Evolutionary conservation across 2,797 vertebrate species (phyloP), one percentile per base, ranked within the genome.

Genomic region (Rhinella marina): DNA sequence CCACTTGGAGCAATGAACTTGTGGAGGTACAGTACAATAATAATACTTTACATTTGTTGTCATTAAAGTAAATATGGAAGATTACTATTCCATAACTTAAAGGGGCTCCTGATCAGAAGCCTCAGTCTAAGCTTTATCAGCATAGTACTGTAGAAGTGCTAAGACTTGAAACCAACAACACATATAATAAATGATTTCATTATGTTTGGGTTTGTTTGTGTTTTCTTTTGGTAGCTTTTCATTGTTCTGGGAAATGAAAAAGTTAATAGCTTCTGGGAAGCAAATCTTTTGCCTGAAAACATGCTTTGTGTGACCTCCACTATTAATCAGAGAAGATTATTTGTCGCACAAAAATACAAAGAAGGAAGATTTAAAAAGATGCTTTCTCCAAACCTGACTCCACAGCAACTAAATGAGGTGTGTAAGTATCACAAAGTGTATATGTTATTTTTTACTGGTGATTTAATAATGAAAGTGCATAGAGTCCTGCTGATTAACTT

Each of bases 1-100:
- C 95, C 82, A 96, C 99, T 92, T 99, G 98, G 98, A 99, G 95
- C 92, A 99, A 98, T 89, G 97, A 98, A 82, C 97, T 99, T 14
- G 97, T 99, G n/a, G 97, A 99, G 97, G 98, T 98, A 90, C 16
- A 16, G 81, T 80, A 50, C 75, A n/a, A 54, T 54, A 6, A 50
- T 73, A 13, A 52, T 41, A n/a, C 27, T 80, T 68, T 81, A 81
- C 14, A 7, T 50, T 86, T 76, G 4, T 13, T 52, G n/a, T 68
- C n/a, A 66, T 66, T 68, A 16, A 29, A 66, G 48, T 48, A 52
- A 59, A n/a, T 64, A 77, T 25, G 12, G 75, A 2, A 52, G 50
- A 54, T 77, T 54, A 10, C 7, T 52, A 52, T 52, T 77, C 50
- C 9, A 54, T 54, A 54, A 77, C 75, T 54, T 77, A 54, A 50